Percentiles rank a stretch among this genome's conserved stretches.
Conservation (phyloP, 2,888 invertebrate genomes). For the Bombylius discolor region DNA sequence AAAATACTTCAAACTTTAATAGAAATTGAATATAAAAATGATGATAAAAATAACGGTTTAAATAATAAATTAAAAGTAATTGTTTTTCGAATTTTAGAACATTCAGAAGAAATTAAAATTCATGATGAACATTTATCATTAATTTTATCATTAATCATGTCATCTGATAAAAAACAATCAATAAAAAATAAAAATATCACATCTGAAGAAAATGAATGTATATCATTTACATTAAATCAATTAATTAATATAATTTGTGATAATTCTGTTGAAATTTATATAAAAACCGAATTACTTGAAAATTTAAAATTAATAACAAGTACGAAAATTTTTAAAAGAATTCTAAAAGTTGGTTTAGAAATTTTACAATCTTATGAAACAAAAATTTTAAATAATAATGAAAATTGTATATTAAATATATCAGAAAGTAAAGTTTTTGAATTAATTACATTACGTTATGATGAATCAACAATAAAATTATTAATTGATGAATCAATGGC, state of each 20-base stretch:
- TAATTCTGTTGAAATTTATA: conserved; percentile 35
- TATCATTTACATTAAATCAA: conserved; percentile 22
- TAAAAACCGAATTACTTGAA: conserved; percentile 39
- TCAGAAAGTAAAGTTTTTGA: conserved; percentile 43
- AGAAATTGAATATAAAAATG: neutral
- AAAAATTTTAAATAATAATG: neutral
- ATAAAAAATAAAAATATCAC: conserved; percentile 12
- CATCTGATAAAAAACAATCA: conserved; percentile 35
- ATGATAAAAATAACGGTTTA: neutral
- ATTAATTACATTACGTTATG: conserved; percentile 44
- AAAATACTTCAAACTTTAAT: conserved; percentile 38
- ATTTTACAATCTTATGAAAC: conserved; percentile 20
- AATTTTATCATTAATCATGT: conserved; percentile 47
- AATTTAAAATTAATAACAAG: conserved; percentile 39
- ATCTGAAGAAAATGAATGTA: conserved; percentile 15
- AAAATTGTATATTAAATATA: conserved; percentile 30
- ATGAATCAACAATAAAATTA: conserved; percentile 38
- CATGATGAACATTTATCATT: conserved; percentile 55
- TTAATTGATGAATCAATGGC: conserved; percentile 34
- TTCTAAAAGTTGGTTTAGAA: conserved; percentile 26
- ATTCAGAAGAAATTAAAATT: conserved; percentile 46
- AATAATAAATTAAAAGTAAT: conserved; percentile 12
- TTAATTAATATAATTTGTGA: conserved; percentile 29
- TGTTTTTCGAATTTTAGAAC: conserved; percentile 20
- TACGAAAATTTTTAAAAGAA: conserved; percentile 34